phyloP scores from a whole-genome alignment of 2,888 invertebrate species.

The Agrilus mali region DNA sequence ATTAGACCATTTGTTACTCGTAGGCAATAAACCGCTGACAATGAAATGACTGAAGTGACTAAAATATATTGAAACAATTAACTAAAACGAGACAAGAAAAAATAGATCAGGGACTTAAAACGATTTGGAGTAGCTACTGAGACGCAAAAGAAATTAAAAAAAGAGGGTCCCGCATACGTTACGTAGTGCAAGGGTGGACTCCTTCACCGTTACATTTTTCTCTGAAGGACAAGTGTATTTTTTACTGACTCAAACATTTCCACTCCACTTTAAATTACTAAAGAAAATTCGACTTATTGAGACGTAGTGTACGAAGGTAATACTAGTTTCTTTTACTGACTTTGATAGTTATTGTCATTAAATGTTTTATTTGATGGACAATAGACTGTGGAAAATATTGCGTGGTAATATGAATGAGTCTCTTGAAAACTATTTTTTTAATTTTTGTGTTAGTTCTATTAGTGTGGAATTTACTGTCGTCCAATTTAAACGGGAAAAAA shows the following conservation, averaged over 20 bases:
- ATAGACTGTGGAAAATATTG: too few relatives aligned
- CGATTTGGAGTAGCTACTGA: constrained; percentile 19
- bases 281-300: too few relatives aligned
- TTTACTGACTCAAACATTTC: not conserved
- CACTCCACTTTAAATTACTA: too few relatives aligned
- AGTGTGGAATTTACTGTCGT: too few relatives aligned
- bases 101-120: constrained; percentile 23
- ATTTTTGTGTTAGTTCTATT: not conserved
- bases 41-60: constrained; percentile 17
- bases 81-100: constrained; percentile 29
- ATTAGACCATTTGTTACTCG: too few relatives aligned
- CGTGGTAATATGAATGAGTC: too few relatives aligned
- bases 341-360: too few relatives aligned
- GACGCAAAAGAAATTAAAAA: constrained; percentile 29
- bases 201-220: not conserved
- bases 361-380: too few relatives aligned
- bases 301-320: too few relatives aligned
- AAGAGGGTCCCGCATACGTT: constrained; percentile 17
- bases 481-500: too few relatives aligned
- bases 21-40: constrained; percentile 8
- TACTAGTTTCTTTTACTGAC: too few relatives aligned
- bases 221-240: constrained; percentile 2
- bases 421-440: too few relatives aligned
- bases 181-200: constrained; percentile 12
- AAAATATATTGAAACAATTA: constrained; percentile 31